Conservation (phyloP, 2,888 invertebrate genomes). For the Caenorhabditis afra region DNA sequence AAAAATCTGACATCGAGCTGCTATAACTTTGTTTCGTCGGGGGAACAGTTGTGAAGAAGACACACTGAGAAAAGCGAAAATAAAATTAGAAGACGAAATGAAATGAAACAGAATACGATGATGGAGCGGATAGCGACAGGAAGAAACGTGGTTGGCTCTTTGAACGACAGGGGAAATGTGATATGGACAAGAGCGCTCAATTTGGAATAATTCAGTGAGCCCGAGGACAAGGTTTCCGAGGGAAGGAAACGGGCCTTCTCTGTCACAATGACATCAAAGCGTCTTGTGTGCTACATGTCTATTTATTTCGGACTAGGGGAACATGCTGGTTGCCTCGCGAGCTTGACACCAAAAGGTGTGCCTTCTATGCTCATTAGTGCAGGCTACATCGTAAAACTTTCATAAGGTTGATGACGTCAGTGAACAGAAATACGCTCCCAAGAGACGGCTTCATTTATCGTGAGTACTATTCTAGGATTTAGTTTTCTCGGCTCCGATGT, state of each 20-base stretch:
- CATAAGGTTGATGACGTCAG: slow-evolving; percentile 27
- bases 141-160: slow-evolving; percentile 52
- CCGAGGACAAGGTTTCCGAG: slow-evolving; percentile 35
- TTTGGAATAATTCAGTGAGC: slow-evolving; percentile 59
- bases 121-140: slow-evolving; percentile 49
- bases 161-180: slow-evolving; percentile 55
- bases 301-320: slow-evolving; percentile 20
- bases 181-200: slow-evolving; percentile 50
- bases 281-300: slow-evolving; percentile 9
- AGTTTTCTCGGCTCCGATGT: too few species aligned
- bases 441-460: not conserved
- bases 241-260: slow-evolving; percentile 25
- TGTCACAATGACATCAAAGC: slow-evolving; percentile 49
- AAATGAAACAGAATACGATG: slow-evolving; percentile 49
- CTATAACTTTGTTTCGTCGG: too few species aligned
- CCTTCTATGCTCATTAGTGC: slow-evolving; percentile 12
- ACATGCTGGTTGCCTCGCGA: slow-evolving; percentile 5
- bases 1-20: too few species aligned
- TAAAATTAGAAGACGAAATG: slow-evolving; percentile 23
- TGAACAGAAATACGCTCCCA: not conserved
- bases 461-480: too few species aligned
- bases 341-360: not conserved
- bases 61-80: not conserved
- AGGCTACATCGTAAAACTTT: slow-evolving; percentile 29
- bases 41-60: too few species aligned